Evolutionary conservation across 2,797 vertebrate species (phyloP), one percentile per base, ranked within the genome.

Genomic region (Gymnodraco acuticeps): DNA sequence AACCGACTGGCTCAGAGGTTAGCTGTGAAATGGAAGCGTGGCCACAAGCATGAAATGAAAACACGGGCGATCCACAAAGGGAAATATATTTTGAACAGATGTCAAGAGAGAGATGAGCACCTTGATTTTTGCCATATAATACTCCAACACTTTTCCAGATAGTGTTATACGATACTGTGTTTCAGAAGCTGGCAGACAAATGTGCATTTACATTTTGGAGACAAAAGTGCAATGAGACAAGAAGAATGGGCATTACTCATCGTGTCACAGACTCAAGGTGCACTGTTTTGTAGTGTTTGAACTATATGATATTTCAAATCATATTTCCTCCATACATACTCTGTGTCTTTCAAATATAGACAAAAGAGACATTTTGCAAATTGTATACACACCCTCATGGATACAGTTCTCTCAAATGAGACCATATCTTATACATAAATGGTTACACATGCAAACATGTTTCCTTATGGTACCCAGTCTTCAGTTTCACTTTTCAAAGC

Each of bases 21-120:
- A 82, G 81, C 76, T 63, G 77, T 58, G 43, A 87, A 76, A 71
- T 73, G 38, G 71, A 77, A 88, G 87, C 15, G 45, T 78, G 78
- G 77, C 77, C 70, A 77, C 74, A 81, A 86, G 83, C 74, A 86
- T 81, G 69, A 92, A 89, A 91, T 87, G 78, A 87, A 90, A 89
- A 84, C 80, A 89, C 59, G 77, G 71, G 51, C 77, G 75, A 88
- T 73, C 70, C 74, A 76, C n/a, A 1, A 54, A 78, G 65, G 46
- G 11, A 80, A 78, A 87, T 77, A 38, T 60, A 70, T 82, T 75
- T 72, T 79, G 59, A 81, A 73, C 70, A 55, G 75, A 87, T 80
- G 71, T 68, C 78, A 80, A 16, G 59, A 60, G 64, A 66, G 73
- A 81, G 67, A 78, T n/a, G 73, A 75, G 67, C 41, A 62, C 60